Conservation (phyloP, 2,113 vertebrate species). For the Pipa parva region DNA sequence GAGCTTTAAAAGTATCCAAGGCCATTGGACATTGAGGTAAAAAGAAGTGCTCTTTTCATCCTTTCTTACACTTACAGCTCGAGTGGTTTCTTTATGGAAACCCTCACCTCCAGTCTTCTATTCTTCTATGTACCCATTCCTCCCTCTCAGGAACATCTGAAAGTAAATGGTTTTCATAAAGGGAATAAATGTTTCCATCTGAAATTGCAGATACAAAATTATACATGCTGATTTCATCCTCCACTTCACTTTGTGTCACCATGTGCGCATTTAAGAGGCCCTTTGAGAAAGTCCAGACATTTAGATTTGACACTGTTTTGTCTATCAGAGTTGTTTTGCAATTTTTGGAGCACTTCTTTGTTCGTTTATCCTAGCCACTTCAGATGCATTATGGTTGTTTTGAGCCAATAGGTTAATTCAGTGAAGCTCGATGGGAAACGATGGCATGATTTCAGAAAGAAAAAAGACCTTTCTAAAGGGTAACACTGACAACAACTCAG, state of each 20-base stretch:
- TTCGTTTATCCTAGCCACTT: background rate
- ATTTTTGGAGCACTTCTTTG: conserved; percentile 39
- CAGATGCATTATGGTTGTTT: conserved; percentile 2
- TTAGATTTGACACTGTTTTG: conserved; percentile 37
- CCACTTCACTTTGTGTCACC: conserved; percentile 46
- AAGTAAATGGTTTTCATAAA: conserved; percentile 48
- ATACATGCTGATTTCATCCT: conserved; percentile 57
- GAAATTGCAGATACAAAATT: conserved; percentile 51
- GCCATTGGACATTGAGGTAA: background rate
- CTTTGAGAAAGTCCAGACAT: conserved; percentile 20
- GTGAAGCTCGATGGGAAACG: conserved; percentile 3
- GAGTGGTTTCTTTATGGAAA: conserved; percentile 52
- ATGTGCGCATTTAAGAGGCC: conserved; percentile 25
- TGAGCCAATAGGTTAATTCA: background rate
- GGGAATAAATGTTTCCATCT: conserved; percentile 41
- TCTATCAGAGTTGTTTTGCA: conserved; percentile 25
- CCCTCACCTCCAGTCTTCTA: conserved; percentile 46
- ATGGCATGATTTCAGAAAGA: background rate
- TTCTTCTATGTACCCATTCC: conserved; percentile 52
- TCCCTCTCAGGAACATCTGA: conserved; percentile 46
- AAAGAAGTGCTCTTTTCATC: background rate
- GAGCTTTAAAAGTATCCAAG: background rate
- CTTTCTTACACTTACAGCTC: conserved; percentile 34
- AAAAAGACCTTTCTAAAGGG: background rate
- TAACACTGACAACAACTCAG: background rate